Conservation (phyloP, 1,140 invertebrate species). For the Triops cancriformis region DNA sequence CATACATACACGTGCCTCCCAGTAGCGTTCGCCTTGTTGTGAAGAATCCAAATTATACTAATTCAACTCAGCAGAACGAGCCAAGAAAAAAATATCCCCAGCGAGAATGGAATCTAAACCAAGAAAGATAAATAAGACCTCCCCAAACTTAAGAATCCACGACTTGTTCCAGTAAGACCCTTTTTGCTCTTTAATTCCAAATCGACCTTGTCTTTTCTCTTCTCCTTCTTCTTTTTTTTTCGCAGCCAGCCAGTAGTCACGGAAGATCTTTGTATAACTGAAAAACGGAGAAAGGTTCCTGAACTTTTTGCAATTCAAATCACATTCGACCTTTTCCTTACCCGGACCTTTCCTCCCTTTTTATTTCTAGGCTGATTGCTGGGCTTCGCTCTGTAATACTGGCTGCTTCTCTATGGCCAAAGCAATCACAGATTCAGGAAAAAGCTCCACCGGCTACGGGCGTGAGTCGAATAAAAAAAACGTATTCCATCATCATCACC, state of each 20-base stretch:
- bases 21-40: neutral
- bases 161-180: neutral
- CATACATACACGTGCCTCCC: neutral
- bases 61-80: neutral
- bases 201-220: neutral
- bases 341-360: neutral
- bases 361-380: conserved; percentile 3
- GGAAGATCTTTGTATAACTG: conserved; percentile 6
- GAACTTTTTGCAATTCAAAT: neutral
- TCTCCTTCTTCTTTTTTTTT: too few relatives aligned
- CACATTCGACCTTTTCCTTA: neutral
- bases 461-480: conserved; percentile 4
- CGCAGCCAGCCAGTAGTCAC: neutral
- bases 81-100: neutral
- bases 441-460: conserved; percentile 3
- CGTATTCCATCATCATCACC: conserved; percentile 7
- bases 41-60: conserved; percentile 3
- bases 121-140: conserved; percentile 8
- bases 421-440: neutral
- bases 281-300: neutral
- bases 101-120: neutral
- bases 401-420: conserved; percentile 4
- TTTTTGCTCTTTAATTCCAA: neutral
- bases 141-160: neutral
- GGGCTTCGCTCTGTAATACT: conserved; percentile 3